These are phyloP conservation scores for Crambe crambe DNA, from an alignment of 37 sponge, comb jelly and placozoan species.

Conservation along the genomic window DNA sequence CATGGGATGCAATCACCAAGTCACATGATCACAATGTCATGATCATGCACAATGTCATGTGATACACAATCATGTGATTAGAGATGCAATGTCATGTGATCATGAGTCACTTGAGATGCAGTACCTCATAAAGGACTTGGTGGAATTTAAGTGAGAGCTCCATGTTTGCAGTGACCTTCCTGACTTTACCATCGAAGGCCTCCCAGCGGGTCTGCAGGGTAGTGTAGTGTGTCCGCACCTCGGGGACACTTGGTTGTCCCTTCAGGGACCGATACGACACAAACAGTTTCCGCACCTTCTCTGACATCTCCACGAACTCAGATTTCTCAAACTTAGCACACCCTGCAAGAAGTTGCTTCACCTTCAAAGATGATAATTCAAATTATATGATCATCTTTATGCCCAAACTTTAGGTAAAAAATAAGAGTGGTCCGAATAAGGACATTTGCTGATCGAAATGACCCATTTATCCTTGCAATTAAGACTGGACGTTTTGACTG, in stretches of 20 bases:
- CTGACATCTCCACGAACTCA: slow-evolving; percentile 3
- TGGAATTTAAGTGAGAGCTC: slow-evolving; percentile 44
- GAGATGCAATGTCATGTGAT: too few relatives aligned
- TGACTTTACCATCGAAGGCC: slow-evolving; percentile 9
- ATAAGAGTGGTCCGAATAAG: too few relatives aligned
- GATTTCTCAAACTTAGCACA: slow-evolving; percentile 8
- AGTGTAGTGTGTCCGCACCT: slow-evolving; percentile 12
- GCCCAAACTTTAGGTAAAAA: too few relatives aligned
- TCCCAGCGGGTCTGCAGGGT: slow-evolving; percentile 35
- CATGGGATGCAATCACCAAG: too few relatives aligned
- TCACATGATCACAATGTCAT: too few relatives aligned
- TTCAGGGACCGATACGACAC: slow-evolving; percentile 6
- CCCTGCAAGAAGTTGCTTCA: background rate
- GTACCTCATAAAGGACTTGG: slow-evolving; percentile 20
- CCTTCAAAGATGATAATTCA: background rate
- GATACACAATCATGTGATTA: too few relatives aligned
- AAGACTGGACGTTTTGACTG: too few relatives aligned
- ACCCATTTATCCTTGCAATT: too few relatives aligned
- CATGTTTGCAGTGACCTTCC: slow-evolving; percentile 8
- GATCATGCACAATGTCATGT: too few relatives aligned
- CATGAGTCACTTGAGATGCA: too few relatives aligned
- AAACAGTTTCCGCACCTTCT: slow-evolving; percentile 7
- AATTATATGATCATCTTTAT: too few relatives aligned
- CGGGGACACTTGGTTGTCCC: slow-evolving; percentile 8
- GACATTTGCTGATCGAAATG: too few relatives aligned